These are phyloP conservation scores for Pampusana beccarii DNA, from an alignment of 2,113 vertebrate genomes.

Conservation along the genomic window DNA sequence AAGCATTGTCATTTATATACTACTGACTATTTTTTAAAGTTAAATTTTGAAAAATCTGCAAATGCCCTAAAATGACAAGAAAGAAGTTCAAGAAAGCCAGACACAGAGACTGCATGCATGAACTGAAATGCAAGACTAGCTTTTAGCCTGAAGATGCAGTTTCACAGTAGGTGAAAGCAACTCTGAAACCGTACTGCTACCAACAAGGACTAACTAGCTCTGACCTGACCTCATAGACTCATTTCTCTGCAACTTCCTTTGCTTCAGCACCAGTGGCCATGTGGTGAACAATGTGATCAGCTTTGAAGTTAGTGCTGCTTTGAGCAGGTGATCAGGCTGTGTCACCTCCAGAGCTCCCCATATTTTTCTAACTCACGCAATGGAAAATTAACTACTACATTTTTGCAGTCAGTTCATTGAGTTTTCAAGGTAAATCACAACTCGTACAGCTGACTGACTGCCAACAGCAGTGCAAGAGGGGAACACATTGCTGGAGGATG, in stretches of 20 bases:
- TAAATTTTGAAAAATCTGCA: neutral
- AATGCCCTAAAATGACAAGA: neutral
- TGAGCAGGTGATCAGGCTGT: neutral
- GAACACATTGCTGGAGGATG: neutral
- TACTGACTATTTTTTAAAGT: neutral
- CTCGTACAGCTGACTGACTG: neutral
- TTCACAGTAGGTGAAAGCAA: neutral
- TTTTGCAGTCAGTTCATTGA: neutral
- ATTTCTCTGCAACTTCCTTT: neutral
- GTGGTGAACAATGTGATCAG: neutral
- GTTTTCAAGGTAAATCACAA: neutral
- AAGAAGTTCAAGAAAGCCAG: neutral
- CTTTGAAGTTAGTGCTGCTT: neutral
- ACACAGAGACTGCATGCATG: neutral
- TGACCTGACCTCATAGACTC: neutral
- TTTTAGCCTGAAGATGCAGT: neutral
- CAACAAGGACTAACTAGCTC: neutral
- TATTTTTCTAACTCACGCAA: neutral
- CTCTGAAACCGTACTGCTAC: neutral
- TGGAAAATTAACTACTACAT: neutral
- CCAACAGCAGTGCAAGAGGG: neutral
- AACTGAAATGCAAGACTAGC: neutral
- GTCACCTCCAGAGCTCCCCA: neutral
- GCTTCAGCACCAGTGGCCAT: neutral
- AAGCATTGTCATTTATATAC: neutral